Base-by-base conservation (phyloP, 2,797 vertebrate species). In the Apodemus agrarius region DNA sequence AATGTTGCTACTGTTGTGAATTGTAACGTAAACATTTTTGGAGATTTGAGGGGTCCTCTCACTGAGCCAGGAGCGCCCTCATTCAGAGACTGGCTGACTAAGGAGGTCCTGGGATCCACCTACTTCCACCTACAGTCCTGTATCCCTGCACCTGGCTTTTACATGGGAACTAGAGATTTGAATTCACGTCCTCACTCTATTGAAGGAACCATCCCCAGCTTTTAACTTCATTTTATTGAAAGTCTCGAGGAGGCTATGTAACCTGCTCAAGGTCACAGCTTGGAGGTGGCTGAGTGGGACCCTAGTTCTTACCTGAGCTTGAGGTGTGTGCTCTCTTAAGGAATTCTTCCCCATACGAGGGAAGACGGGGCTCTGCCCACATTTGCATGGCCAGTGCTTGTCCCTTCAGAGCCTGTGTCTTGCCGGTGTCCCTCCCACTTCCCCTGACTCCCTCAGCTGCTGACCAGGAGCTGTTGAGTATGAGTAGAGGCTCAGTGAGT, bases 181-280 rank as follows among this genome's bases (percentile, higher is more conserved):
- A 65, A 65, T 16, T 65, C 40, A 84, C 0, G 17, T 65, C 59
- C 59, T 84, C 37, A 84, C 16, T 63, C 40, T 31, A 31, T 13
- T 37, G 8, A 84, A 17, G 37, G 40, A 84, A 31, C 26, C 10
- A 84, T 46, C 40, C 24, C 82, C 29, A 78, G 82, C 6, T 72
- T 94, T 95, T 46, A 95, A 94, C 10, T 22, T 5, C 12, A 57
- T 82, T 76, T 96, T 83, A 92, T 37, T 61, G 57, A 93, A 6
- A 61, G 69, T 78, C 29, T 90, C 54, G 59, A 40, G 31, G 59
- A 94, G 75, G 37, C 75, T 72, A 75, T 49, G 24, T 65, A 65
- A 92, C 31, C 52, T 80, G 40, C 69, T 34, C 86, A 94, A 85
- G 54, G 63, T 76, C 72, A 94, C 12, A 52, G 79, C 54, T 67